phyloP scores from a whole-genome alignment of 2,888 invertebrate genomes.

The Acholoe squamosa region DNA sequence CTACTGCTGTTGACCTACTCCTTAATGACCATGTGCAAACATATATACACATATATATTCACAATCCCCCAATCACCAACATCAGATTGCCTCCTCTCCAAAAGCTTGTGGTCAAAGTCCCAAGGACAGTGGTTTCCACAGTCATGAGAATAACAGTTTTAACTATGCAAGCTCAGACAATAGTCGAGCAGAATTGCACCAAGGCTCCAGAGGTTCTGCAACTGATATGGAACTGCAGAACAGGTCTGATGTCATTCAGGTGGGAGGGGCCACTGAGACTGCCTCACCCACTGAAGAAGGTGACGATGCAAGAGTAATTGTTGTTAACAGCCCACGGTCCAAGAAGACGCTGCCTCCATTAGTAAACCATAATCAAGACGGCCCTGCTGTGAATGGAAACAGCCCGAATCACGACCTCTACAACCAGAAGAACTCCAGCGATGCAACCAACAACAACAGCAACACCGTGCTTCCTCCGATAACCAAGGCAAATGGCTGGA shows the following conservation, averaged over 20 bases:
- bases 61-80: neutral
- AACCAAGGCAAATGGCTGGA: constrained; percentile 56
- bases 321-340: neutral
- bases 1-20: too few relatives aligned
- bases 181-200: constrained; percentile 62
- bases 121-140: constrained; percentile 65
- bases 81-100: constrained; percentile 51
- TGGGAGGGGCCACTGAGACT: neutral
- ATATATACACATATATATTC: too few relatives aligned
- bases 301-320: neutral
- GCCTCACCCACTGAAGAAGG: neutral
- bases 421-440: too few relatives aligned
- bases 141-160: constrained; percentile 63
- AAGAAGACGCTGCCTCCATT: constrained; percentile 31
- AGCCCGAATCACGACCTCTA: neutral
- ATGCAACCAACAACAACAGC: neutral
- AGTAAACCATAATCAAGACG: neutral
- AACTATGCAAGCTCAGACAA: constrained; percentile 63
- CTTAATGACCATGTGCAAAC: too few relatives aligned
- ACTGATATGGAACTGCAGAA: neutral
- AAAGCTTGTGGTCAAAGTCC: constrained; percentile 43
- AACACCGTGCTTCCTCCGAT: constrained; percentile 40
- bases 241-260: neutral
- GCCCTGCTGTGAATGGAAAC: neutral
- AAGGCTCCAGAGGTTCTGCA: neutral